phyloP scores from a whole-genome alignment of 2,888 invertebrate genomes.

The Drosophila pseudotalamancana region DNA sequence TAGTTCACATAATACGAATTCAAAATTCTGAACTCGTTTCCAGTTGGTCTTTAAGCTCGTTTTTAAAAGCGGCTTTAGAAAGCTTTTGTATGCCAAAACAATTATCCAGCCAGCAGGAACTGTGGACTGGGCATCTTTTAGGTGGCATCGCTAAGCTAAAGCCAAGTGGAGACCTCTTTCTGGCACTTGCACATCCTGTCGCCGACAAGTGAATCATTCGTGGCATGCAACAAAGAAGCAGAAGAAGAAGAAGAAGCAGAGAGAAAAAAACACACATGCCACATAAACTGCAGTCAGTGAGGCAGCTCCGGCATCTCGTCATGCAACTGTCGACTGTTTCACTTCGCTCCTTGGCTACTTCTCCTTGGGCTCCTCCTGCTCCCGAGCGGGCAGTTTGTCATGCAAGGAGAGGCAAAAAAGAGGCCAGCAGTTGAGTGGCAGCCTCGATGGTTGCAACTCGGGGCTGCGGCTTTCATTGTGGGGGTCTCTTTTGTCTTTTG shows the following conservation, averaged over 20 bases:
- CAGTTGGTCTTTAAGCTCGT: conserved; percentile 16
- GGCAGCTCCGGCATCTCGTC: conserved; percentile 72
- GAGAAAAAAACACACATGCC: conserved; percentile 23
- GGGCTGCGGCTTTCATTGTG: conserved; percentile 40
- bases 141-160: conserved; percentile 50
- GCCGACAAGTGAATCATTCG: conserved; percentile 72
- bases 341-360: conserved; percentile 27
- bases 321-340: conserved; percentile 75
- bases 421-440: conserved; percentile 71
- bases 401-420: conserved; percentile 44
- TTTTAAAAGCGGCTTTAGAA: conserved; percentile 26
- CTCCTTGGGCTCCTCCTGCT: not conserved
- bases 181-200: conserved; percentile 76
- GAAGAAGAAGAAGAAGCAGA: not conserved
- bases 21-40: conserved; percentile 7
- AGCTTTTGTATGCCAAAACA: conserved; percentile 54
- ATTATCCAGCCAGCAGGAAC: conserved; percentile 38
- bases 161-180: conserved; percentile 67
- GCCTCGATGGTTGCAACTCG: conserved; percentile 39
- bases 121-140: conserved; percentile 36
- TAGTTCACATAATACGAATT: no score
- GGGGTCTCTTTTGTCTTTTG: conserved; percentile 68
- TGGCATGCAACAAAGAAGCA: conserved; percentile 54
- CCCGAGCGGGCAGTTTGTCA: conserved; percentile 54
- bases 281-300: conserved; percentile 66